Evolutionary conservation across 2,113 vertebrate species (phyloP), one percentile per base, ranked within the genome.

Genomic region (Gobius niger): DNA sequence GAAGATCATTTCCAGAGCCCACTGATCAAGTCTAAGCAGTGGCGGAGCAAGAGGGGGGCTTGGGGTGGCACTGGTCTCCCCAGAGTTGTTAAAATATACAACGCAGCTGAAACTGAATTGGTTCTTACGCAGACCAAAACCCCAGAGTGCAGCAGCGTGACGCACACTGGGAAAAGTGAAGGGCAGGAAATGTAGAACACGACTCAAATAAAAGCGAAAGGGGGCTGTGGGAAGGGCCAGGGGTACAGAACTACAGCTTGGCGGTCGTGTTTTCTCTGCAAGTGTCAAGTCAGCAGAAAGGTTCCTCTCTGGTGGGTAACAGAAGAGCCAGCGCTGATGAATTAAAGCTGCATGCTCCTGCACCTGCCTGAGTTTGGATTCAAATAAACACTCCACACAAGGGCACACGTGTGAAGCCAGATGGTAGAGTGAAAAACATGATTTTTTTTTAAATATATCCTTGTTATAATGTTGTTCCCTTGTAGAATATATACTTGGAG

Each of bases 271-370:
- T 60, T 68, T 72, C 52, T 73, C 63, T 18, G 67, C 60, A 7
- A 72, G 47, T 69, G 81, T 72, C 0, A 59, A 90, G 80, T 92
- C 88, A 90, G 91, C 88, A 63, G 70, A 76, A 40, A 42, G 0
- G 40, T 44, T 53, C 51, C 77, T 72, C 67, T 72, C 72, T 87
- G 7, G 56, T 87, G 88, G 85, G 87, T 53, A 89, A 87, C 87
- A 86, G 87, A 84, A 82, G 81, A 66, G 78, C 74, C 74, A 78
- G 73, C 19, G 77, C 80, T 87, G 84, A 85, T 89, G 85, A 87
- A 91, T 92, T 82, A 85, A 84, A 87, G 78, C 75, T 73, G 53
- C 62, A 76, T 70, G 47, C 83, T 82, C 56, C 70, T 65, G 72
- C 52, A 84, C 60, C 72, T 65, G 72, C 52, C 76, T 68, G 47